Conservation (phyloP, 2,113 vertebrate species). For the Platichthys stellatus region DNA sequence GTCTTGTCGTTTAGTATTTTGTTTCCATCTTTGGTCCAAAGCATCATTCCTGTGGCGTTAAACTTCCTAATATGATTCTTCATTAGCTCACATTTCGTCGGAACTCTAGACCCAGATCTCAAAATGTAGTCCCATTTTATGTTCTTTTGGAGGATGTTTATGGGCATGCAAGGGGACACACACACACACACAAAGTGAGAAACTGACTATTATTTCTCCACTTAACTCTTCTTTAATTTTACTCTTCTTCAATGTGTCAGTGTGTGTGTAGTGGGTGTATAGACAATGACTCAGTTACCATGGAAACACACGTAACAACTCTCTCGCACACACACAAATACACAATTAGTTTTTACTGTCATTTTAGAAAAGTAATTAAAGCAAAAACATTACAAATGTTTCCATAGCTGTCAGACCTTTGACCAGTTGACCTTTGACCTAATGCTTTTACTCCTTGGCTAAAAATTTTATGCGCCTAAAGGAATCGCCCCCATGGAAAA, state of each 20-base stretch:
- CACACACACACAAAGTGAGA: no score
- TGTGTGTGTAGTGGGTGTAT: no score
- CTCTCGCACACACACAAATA: not conserved
- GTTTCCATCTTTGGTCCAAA: not conserved
- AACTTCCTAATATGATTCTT: not conserved
- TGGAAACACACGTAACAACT: slow-evolving; percentile 64
- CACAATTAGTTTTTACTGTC: not conserved
- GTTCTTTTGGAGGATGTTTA: slow-evolving; percentile 14
- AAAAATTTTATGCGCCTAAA: no score
- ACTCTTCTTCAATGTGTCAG: slow-evolving; percentile 25
- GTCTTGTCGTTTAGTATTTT: not conserved
- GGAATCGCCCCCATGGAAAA: no score
- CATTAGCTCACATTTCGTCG: not conserved
- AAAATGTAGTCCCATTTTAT: not conserved
- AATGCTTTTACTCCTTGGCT: not conserved
- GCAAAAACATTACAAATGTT: no score
- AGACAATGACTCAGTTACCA: slow-evolving; percentile 50
- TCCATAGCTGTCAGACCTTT: not conserved
- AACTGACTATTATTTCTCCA: not conserved
- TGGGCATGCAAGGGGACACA: not conserved
- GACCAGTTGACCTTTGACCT: not conserved
- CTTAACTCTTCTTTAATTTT: slow-evolving; percentile 50
- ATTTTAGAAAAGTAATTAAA: no score
- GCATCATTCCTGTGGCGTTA: not conserved
- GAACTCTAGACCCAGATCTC: slow-evolving; percentile 10